Conservation (phyloP, 2,888 invertebrate species). For the Agrochola circellaris region DNA sequence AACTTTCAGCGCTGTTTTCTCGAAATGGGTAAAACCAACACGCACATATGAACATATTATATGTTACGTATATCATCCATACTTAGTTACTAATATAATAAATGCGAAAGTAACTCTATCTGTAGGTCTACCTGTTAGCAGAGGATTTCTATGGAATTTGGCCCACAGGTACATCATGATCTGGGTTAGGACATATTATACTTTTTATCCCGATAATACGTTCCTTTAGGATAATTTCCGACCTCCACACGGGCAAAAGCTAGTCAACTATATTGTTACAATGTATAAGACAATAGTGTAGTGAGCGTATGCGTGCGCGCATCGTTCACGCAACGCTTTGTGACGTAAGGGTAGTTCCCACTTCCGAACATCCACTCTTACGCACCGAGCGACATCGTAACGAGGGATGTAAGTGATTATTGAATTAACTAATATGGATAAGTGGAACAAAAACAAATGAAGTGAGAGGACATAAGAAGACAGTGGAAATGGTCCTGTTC, state of each 20-base stretch:
- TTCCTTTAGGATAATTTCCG: not conserved
- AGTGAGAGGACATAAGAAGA: not conserved
- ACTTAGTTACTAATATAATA: not conserved
- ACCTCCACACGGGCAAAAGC: not conserved
- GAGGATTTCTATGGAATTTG: not conserved
- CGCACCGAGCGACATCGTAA: slow-evolving; percentile 45
- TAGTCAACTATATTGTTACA: slow-evolving; percentile 4
- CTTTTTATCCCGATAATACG: not conserved
- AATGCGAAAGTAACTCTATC: not conserved
- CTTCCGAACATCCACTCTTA: slow-evolving; percentile 61
- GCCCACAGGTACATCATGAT: not conserved
- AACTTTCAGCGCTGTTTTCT: not conserved
- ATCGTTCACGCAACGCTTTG: slow-evolving; percentile 60
- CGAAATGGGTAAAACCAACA: not conserved
- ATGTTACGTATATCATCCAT: not conserved
- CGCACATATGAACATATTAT: not conserved
- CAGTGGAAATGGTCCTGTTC: not conserved
- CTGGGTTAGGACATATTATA: not conserved
- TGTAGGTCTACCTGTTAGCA: no score
- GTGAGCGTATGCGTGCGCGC: slow-evolving; percentile 39
- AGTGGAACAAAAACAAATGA: slow-evolving; percentile 24
- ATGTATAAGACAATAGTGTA: slow-evolving; percentile 13
- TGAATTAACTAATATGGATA: slow-evolving; percentile 1
- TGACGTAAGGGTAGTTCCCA: slow-evolving; percentile 62
- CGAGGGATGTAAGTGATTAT: slow-evolving; percentile 10